These are phyloP conservation scores for Synaphobranchus kaupii DNA, from an alignment of 2,797 vertebrate genomes.

Conservation along the genomic window DNA sequence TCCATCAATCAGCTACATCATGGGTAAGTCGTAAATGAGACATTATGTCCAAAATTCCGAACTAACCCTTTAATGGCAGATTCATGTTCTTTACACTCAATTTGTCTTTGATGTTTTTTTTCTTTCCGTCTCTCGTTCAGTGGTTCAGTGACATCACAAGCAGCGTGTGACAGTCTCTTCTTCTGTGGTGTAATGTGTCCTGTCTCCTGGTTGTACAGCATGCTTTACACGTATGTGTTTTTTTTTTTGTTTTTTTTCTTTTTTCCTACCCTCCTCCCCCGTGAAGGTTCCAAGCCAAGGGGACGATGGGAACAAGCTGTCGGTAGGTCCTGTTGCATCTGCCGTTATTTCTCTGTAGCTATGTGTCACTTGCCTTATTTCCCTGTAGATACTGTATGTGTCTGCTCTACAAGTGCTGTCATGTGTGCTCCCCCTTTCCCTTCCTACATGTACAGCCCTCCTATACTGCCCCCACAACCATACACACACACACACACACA, in stretches of 20 bases:
- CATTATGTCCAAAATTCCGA: too few relatives aligned
- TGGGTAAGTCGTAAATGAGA: too few relatives aligned
- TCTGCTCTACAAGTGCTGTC: neutral
- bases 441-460: neutral
- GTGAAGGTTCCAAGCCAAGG: constrained; percentile 54
- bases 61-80: too few relatives aligned
- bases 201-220: neutral
- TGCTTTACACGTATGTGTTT: constrained; percentile 37
- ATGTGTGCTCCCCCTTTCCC: neutral
- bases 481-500: neutral
- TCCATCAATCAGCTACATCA: too few relatives aligned
- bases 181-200: neutral
- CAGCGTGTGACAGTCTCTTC: neutral
- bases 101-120: neutral
- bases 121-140: neutral
- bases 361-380: neutral
- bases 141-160: neutral
- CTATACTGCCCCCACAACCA: neutral
- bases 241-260: constrained; percentile 51
- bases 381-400: neutral
- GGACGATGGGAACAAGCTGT: constrained; percentile 83
- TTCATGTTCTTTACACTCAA: neutral
- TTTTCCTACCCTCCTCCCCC: constrained; percentile 39
- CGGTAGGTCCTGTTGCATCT: constrained; percentile 67
- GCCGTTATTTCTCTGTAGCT: neutral